Evolutionary conservation across 1,140 invertebrate genomes (phyloP).

Genomic region (Apis cerana): DNA sequence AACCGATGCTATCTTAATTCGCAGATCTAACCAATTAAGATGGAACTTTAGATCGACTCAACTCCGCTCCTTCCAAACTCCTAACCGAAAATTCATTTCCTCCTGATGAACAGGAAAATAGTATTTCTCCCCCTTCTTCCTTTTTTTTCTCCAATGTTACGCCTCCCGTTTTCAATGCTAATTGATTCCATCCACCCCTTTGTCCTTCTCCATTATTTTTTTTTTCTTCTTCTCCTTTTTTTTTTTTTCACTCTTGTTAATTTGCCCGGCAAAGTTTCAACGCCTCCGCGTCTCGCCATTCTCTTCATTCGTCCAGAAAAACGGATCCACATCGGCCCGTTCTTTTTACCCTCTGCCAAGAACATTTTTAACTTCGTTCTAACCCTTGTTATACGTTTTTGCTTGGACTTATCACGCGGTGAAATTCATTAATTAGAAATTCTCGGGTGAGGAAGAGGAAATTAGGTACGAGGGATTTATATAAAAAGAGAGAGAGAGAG

Average conservation of each 20-base stretch:
- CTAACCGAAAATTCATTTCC: constrained; percentile 2
- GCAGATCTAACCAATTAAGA: constrained; percentile 55
- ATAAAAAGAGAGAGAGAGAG: no score
- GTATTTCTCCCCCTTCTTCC: not conserved
- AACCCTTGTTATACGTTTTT: not conserved
- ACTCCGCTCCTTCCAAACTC: not conserved
- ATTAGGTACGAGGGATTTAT: no score
- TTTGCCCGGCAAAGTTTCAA: not conserved
- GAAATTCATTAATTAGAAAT: not conserved
- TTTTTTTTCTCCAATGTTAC: not conserved
- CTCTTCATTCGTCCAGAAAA: not conserved
- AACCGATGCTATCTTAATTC: constrained; percentile 59
- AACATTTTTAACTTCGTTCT: not conserved
- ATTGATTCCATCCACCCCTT: not conserved
- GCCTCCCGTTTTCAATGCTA: not conserved
- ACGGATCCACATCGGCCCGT: not conserved
- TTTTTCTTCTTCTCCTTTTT: no score
- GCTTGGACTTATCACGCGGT: not conserved
- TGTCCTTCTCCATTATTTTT: not conserved
- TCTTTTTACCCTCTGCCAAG: not conserved
- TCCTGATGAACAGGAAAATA: not conserved
- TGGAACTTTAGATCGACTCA: constrained; percentile 33
- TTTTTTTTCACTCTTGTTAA: not conserved
- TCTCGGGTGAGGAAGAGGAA: not conserved
- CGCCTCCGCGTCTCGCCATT: not conserved